Evolutionary conservation across 2,113 vertebrate genomes (phyloP).

Genomic region (Dasyornis broadbenti): DNA sequence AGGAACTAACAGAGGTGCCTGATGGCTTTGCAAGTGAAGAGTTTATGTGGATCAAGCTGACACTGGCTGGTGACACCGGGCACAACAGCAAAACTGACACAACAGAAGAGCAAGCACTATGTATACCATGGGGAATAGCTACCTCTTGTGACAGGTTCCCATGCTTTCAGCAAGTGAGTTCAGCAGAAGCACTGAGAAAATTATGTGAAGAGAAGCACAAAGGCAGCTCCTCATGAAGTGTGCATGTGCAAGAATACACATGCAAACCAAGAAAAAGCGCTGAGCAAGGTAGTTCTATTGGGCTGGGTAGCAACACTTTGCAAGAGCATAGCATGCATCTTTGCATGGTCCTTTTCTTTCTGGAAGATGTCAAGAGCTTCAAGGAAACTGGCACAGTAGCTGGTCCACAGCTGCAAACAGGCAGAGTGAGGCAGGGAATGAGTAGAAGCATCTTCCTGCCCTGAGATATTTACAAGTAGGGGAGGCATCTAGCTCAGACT

Average conservation of each 20-base stretch:
- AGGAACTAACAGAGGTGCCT: not conserved
- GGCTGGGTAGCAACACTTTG: accelerated
- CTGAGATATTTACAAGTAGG: not conserved
- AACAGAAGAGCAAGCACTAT: not conserved
- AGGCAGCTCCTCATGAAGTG: not conserved
- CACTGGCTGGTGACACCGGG: not conserved
- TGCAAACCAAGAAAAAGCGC: not conserved
- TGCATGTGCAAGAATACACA: not conserved
- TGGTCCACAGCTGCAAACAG: not conserved
- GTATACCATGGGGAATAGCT: not conserved
- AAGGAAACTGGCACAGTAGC: not conserved
- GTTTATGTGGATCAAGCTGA: not conserved
- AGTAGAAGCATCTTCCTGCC: not conserved
- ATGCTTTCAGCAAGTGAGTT: not conserved
- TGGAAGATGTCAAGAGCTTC: not conserved
- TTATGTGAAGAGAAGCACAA: not conserved
- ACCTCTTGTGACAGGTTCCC: not conserved
- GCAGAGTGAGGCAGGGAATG: not conserved
- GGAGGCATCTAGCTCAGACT: not conserved
- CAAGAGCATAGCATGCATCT: not conserved
- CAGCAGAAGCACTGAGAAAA: not conserved
- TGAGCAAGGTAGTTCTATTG: not conserved
- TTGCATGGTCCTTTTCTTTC: not conserved
- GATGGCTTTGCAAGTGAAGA: not conserved
- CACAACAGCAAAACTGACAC: not conserved